Evolutionary conservation across 2,113 vertebrate species (phyloP).

Genomic region (Chrysochloris asiatica): DNA sequence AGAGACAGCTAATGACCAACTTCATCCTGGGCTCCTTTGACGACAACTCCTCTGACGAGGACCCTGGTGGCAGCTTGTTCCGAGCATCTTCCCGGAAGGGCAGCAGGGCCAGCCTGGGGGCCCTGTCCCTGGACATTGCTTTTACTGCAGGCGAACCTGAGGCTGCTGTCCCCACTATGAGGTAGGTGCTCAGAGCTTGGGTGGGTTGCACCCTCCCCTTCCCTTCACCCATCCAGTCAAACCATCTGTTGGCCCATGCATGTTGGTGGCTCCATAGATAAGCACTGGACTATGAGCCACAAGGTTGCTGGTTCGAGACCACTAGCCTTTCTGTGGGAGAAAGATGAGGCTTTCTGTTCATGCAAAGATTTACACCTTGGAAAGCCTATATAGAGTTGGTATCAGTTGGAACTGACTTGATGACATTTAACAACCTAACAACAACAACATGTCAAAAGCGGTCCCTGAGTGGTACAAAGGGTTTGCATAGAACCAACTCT

Average conservation of each 20-base stretch:
- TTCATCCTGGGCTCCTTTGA: slow-evolving; percentile 79
- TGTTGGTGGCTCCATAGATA: no score
- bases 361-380: no score
- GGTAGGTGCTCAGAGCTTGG: background rate
- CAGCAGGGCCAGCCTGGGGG: slow-evolving; percentile 72
- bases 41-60: slow-evolving; percentile 72
- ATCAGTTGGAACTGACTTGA: no score
- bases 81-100: slow-evolving; percentile 46
- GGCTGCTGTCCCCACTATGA: slow-evolving; percentile 13
- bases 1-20: slow-evolving; percentile 74
- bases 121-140: slow-evolving; percentile 29
- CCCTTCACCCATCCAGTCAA: no score
- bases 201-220: accelerated
- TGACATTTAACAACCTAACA: no score
- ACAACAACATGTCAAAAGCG: no score
- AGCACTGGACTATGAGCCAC: background rate
- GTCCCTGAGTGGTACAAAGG: no score
- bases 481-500: no score
- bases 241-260: no score
- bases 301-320: background rate
- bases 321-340: no score
- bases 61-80: accelerated
- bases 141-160: background rate
- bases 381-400: no score
- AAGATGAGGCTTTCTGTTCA: no score